A percentile compares a stretch with the other conserved stretches of the same genome.
These are phyloP conservation scores for Anomalospiza imberbis DNA, from an alignment of 2,797 vertebrate species.

Conservation along the genomic window DNA sequence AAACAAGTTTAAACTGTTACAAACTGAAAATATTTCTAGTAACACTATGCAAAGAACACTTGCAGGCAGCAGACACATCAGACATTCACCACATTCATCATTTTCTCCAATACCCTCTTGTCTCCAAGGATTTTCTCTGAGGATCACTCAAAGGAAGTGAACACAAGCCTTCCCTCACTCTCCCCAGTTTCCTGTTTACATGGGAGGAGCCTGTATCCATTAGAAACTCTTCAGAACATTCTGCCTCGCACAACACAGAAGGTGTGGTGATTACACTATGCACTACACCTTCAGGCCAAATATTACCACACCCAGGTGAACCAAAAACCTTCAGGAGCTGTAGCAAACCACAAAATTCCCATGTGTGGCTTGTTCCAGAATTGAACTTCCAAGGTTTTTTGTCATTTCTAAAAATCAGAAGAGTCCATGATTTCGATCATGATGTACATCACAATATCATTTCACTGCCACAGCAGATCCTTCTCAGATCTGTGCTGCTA, in stretches of 20 bases:
- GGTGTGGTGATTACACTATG: neutral
- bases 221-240: neutral
- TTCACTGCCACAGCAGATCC: neutral
- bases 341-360: neutral
- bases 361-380: neutral
- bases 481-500: neutral
- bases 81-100: fast-evolving
- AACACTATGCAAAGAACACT: neutral
- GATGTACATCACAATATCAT: fast-evolving
- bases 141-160: neutral
- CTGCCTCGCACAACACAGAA: neutral
- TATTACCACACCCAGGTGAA: neutral
- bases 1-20: neutral
- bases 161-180: neutral
- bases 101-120: neutral
- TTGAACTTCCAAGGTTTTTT: neutral
- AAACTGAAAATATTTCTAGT: neutral
- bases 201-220: neutral
- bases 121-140: neutral
- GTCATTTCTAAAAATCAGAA: neutral
- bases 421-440: neutral
- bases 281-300: conserved; percentile 4
- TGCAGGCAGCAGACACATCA: neutral
- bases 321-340: neutral
- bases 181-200: neutral